These are phyloP conservation scores for Tursiops truncatus DNA, from an alignment of 2,113 vertebrate genomes.

Conservation along the genomic window DNA sequence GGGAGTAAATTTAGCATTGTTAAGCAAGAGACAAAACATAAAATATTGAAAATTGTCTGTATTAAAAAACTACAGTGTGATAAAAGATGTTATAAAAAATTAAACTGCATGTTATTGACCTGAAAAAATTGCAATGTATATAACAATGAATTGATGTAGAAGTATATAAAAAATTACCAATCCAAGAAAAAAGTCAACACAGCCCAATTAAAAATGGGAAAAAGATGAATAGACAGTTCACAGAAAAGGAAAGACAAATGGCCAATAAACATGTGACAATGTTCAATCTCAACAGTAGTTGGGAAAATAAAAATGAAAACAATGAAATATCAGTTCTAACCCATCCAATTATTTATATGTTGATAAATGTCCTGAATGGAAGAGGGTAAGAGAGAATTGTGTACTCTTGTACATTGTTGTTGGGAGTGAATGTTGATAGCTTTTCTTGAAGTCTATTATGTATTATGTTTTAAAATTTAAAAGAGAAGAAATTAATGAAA, in stretches of 20 bases:
- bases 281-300: background rate
- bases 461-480: background rate
- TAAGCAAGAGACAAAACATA: background rate
- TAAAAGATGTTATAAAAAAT: background rate
- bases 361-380: background rate
- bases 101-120: background rate
- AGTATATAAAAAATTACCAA: background rate
- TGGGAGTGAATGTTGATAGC: background rate
- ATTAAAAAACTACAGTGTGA: background rate
- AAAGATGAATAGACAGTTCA: background rate
- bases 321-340: background rate
- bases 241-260: background rate
- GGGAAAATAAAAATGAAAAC: background rate
- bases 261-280: background rate
- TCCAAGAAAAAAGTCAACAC: background rate
- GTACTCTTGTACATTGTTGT: background rate
- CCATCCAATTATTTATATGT: background rate
- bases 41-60: background rate
- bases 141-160: background rate
- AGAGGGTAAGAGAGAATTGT: background rate
- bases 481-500: background rate
- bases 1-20: background rate
- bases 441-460: background rate
- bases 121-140: background rate
- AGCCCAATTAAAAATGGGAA: background rate